phyloP scores from a whole-genome alignment of 92 coral and sea anemone species.

The Pocillopora grandis region DNA sequence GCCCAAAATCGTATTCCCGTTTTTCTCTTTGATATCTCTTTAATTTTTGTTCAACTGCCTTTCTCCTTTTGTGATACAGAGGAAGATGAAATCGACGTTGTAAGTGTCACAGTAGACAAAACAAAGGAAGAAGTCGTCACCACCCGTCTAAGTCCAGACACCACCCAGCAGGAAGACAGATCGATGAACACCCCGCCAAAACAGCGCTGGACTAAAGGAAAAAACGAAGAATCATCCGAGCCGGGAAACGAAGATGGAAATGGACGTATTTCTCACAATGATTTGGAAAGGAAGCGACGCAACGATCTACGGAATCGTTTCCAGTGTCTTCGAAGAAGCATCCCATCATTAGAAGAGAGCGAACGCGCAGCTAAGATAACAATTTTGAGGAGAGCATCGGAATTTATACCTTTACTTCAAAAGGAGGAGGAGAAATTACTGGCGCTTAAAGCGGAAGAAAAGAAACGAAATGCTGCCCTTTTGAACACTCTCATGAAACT shows the following conservation, averaged over 20 bases:
- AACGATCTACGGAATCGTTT: constrained; percentile 81
- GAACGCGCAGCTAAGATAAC: constrained; percentile 81
- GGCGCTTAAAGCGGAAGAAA: constrained; percentile 54
- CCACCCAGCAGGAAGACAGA: constrained; percentile 14
- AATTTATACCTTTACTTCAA: constrained; percentile 53
- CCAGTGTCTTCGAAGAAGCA: constrained; percentile 59
- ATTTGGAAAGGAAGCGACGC: constrained; percentile 75
- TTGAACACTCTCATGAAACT: constrained; percentile 61
- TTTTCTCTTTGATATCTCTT: not conserved
- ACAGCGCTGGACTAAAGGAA: constrained; percentile 22
- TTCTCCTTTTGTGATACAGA: constrained; percentile 36
- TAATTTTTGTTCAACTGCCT: not conserved
- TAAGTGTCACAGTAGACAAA: constrained; percentile 40
- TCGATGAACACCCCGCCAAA: constrained; percentile 14
- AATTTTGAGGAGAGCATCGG: constrained; percentile 69
- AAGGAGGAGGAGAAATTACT: constrained; percentile 62
- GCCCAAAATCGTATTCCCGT: no score
- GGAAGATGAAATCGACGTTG: constrained; percentile 86
- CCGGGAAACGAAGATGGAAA: constrained; percentile 61
- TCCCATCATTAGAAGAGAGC: constrained; percentile 59
- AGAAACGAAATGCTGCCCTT: constrained; percentile 57
- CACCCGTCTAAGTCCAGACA: constrained; percentile 1
- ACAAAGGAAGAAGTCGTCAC: not conserved
- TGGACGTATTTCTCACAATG: constrained; percentile 73
- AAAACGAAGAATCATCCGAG: constrained; percentile 34